Percentiles rank a stretch among this genome's conserved stretches.
These are phyloP conservation scores for Stercorarius parasiticus DNA, from an alignment of 2,113 vertebrate species.

Conservation along the genomic window DNA sequence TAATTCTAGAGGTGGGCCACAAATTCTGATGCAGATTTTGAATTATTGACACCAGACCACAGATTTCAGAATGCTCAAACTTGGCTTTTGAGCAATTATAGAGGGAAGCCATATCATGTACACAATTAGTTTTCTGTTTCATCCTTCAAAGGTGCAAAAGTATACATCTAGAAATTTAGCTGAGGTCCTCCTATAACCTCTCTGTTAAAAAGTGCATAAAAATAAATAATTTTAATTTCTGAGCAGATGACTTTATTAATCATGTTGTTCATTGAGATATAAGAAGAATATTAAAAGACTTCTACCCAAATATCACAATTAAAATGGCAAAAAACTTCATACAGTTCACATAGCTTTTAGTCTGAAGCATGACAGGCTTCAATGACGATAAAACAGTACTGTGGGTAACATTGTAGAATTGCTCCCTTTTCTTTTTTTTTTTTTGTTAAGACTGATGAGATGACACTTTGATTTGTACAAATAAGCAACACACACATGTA, in stretches of 20 bases:
- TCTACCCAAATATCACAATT: neutral
- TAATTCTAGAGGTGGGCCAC: neutral
- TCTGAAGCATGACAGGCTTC: neutral
- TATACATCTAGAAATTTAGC: neutral
- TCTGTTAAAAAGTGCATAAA: neutral
- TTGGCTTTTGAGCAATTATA: neutral
- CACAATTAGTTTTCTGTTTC: neutral
- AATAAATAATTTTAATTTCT: neutral
- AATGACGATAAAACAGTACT: neutral
- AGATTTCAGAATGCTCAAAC: neutral
- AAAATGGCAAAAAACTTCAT: neutral
- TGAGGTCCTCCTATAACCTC: neutral
- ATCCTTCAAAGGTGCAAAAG: neutral
- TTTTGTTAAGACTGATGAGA: neutral
- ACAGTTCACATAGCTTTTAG: neutral
- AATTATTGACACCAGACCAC: neutral
- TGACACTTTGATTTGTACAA: neutral
- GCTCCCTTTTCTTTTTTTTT: neutral
- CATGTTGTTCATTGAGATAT: rapidly evolving
- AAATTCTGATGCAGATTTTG: neutral
- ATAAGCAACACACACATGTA: rapidly evolving
- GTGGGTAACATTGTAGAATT: neutral
- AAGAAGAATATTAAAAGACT: neutral
- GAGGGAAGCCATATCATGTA: neutral
- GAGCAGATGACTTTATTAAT: neutral